Conservation (phyloP, 2,797 vertebrate species). For the Vespertilio murinus region DNA sequence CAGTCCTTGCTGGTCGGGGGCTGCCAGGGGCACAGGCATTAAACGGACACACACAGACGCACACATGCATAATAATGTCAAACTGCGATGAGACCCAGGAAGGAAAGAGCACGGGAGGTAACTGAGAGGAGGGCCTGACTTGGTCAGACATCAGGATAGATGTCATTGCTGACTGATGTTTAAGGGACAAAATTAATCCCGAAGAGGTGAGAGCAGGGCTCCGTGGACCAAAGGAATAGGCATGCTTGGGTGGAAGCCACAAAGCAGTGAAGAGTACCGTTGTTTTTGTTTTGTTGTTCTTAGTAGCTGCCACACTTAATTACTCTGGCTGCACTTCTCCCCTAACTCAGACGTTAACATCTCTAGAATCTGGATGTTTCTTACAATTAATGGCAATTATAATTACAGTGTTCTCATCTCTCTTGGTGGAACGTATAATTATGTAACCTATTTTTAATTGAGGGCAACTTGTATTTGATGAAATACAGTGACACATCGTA, state of each 20-base stretch:
- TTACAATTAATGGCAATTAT: conserved; percentile 20
- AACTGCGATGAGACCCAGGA: not conserved
- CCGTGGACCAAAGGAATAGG: not conserved
- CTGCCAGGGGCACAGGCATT: accelerated
- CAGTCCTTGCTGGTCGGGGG: not conserved
- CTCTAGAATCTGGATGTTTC: conserved; percentile 24
- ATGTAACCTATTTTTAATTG: conserved; percentile 48
- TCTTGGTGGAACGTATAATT: conserved; percentile 40
- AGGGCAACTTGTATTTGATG: conserved; percentile 45
- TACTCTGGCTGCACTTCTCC: not conserved
- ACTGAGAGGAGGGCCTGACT: not conserved
- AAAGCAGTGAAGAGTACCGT: not conserved
- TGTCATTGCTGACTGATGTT: not conserved
- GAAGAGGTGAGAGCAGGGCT: not conserved
- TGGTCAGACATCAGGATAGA: not conserved
- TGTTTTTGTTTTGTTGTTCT: not conserved
- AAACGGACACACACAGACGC: not conserved
- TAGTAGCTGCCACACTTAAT: not conserved
- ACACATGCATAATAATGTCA: too few species aligned
- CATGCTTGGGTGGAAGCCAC: accelerated
- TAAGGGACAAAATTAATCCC: not conserved
- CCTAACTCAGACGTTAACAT: not conserved
- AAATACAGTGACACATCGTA: not conserved
- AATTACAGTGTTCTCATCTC: conserved; percentile 41
- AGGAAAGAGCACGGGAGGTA: not conserved